phyloP scores from a whole-genome alignment of 2,113 vertebrate species.

The Lonchura striata region DNA sequence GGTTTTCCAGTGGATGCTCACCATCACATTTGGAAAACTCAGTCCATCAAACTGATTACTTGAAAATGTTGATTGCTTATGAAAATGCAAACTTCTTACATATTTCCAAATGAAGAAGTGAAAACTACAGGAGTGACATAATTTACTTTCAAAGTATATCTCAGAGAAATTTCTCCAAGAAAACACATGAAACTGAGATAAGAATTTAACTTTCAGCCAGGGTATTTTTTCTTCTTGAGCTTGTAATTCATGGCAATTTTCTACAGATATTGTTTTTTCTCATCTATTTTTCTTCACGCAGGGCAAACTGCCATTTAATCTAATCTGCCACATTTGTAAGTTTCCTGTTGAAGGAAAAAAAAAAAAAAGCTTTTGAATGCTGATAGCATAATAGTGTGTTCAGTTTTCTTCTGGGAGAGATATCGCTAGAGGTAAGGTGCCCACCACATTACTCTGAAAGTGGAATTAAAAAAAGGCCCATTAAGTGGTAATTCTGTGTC shows the following conservation, averaged over 20 bases:
- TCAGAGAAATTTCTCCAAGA: not conserved
- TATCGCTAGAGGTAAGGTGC: not conserved
- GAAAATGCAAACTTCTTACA: not conserved
- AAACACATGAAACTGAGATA: not conserved
- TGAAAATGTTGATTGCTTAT: not conserved
- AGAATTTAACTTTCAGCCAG: not conserved
- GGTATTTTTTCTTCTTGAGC: not conserved
- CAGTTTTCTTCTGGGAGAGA: not conserved
- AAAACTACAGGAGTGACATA: not conserved
- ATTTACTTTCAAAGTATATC: not conserved
- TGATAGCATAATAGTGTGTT: not conserved
- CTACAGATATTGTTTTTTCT: not conserved
- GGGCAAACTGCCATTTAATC: not conserved
- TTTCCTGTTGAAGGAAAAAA: not conserved
- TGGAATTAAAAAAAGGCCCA: not conserved
- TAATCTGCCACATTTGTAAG: not conserved
- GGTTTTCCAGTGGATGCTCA: not conserved
- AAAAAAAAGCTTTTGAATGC: not conserved
- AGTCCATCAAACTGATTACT: not conserved
- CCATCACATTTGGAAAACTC: not conserved
- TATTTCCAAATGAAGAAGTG: not conserved
- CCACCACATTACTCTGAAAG: not conserved
- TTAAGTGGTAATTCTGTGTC: not conserved
- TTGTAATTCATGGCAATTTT: not conserved
- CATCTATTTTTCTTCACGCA: not conserved